Evolutionary conservation across 2,113 vertebrate species (phyloP).

Genomic region (Triplophysa dalaica): DNA sequence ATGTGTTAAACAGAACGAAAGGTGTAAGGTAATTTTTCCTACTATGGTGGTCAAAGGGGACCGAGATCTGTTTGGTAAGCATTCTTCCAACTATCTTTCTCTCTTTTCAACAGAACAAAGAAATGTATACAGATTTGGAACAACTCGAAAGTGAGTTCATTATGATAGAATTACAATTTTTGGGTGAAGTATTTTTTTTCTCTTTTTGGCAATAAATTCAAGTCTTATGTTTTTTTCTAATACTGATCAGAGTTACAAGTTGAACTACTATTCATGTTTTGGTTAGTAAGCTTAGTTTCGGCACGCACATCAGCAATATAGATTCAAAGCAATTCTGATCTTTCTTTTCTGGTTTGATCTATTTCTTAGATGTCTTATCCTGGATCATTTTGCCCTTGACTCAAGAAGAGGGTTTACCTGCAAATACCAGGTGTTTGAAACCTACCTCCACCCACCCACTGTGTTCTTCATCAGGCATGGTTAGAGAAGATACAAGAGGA

Average conservation of each 20-base stretch:
- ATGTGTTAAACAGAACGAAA: too few species aligned
- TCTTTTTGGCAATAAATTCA: too few species aligned
- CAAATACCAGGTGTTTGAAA: constrained; percentile 57
- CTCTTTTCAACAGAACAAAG: too few species aligned
- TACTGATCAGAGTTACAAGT: neutral
- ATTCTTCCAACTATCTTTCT: too few species aligned
- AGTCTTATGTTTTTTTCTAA: neutral
- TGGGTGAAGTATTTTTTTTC: too few species aligned
- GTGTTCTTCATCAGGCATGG: constrained; percentile 71
- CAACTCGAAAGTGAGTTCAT: too few species aligned
- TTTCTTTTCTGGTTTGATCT: constrained; percentile 49
- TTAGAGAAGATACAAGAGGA: constrained; percentile 65
- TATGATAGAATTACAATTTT: too few species aligned
- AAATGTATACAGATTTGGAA: too few species aligned
- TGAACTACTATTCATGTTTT: neutral
- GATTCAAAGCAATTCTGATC: constrained; percentile 18
- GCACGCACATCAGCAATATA: neutral
- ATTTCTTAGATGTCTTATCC: constrained; percentile 68
- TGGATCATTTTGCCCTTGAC: constrained; percentile 51
- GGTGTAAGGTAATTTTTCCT: too few species aligned
- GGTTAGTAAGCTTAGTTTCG: neutral
- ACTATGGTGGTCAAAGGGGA: too few species aligned
- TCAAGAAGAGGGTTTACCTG: constrained; percentile 61
- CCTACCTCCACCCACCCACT: constrained; percentile 50
- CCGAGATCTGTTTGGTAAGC: too few species aligned